phyloP scores from a whole-genome alignment of 2,888 invertebrate species.

The Halictus quadricinctus region DNA sequence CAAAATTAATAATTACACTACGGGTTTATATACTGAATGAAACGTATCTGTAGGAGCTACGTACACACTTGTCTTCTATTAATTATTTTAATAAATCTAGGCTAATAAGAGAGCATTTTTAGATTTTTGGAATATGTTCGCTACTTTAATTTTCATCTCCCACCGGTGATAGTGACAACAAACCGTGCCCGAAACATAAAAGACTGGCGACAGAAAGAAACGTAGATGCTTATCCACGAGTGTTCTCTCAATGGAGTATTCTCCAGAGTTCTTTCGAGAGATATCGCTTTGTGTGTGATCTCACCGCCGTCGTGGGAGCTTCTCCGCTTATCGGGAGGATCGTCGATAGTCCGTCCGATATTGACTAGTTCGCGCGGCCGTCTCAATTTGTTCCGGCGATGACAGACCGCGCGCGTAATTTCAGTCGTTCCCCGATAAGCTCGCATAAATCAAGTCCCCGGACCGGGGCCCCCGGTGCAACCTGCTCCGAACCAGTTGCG shows the following conservation, averaged over 20 bases:
- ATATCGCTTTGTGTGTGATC: neutral
- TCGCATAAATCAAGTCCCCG: slow-evolving; percentile 57
- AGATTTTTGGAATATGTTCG: too few species aligned
- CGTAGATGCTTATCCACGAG: neutral
- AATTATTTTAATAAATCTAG: too few species aligned
- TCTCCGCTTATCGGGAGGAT: neutral
- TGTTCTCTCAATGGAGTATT: neutral
- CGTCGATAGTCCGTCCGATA: neutral
- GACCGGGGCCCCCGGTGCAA: slow-evolving; percentile 34
- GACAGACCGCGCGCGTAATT: slow-evolving; percentile 60
- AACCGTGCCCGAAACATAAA: too few species aligned
- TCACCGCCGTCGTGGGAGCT: neutral
- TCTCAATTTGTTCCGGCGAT: slow-evolving; percentile 48
- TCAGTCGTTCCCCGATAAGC: slow-evolving; percentile 55
- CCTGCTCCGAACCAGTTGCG: slow-evolving; percentile 56
- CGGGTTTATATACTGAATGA: too few species aligned
- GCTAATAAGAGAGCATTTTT: too few species aligned
- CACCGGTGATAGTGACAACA: too few species aligned
- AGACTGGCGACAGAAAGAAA: neutral
- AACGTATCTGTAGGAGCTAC: too few species aligned
- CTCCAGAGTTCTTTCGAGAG: neutral
- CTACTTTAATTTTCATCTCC: too few species aligned
- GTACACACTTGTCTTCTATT: too few species aligned
- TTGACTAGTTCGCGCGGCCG: slow-evolving; percentile 17
- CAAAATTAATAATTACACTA: too few species aligned